Evolutionary conservation across 1,140 invertebrate species (phyloP), one percentile per base, ranked within the genome.

Genomic region (Melipona quadrifasciata): DNA sequence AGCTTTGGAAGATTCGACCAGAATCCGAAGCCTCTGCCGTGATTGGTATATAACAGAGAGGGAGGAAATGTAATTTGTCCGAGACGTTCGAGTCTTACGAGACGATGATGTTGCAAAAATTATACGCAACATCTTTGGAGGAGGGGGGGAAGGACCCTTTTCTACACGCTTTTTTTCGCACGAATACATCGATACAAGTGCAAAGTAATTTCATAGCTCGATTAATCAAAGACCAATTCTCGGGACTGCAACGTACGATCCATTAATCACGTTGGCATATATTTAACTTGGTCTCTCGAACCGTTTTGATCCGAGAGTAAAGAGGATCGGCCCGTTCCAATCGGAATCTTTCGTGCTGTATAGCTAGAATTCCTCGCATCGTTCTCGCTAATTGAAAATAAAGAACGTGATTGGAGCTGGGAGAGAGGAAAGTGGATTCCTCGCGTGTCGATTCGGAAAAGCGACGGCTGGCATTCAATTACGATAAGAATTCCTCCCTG

Each of bases 331-430:
- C 64, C 34, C 19, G 34, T 6, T 39, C n/a, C 72, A 55, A 76
- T 77, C 64, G 82, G 78, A 79, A 71, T 78, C 65, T 47, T 70
- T n/a, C 55, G 12, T 57, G 8, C 81, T 75, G n/a, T 75, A 75
- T 64, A 65, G 71, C 51, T 76, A 61, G 51, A 51, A 67, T 76
- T 57, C 53, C 21, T n/a, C n/a, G 74, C 75, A 24, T 68, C 55
- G 55, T 39, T 47, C 74, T 31, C 65, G 65, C 64, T 83, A 78
- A 83, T 70, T 78, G 82, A 82, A 82, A 82, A 82, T 70, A 76
- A 82, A 81, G 80, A 74, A 64, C 27, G 47, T n/a, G 72, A 85
- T 82, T 51, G 21, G 17, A 76, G 72, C 47, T n/a, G 39, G 0
- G 39, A 31, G 39, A 31, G 39, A 47, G 39, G 39, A 21, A 68